Conservation (phyloP, 2,888 invertebrate genomes). For the Laothoe populi region DNA sequence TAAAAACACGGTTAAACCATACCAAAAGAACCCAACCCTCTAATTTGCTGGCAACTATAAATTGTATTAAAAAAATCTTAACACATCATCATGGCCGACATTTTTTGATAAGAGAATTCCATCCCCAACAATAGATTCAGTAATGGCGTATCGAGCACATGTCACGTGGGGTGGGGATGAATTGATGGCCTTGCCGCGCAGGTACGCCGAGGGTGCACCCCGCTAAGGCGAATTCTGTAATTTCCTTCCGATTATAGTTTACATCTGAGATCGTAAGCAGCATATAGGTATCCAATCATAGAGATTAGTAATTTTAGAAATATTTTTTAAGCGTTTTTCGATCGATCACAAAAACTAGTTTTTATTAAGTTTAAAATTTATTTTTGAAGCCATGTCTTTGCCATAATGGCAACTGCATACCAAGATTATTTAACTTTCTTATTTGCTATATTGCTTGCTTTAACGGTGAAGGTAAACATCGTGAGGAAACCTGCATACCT, state of each 20-base stretch:
- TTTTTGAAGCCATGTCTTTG: too few relatives aligned
- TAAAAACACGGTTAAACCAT: neutral
- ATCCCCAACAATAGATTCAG: constrained; percentile 28
- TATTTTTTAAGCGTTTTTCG: too few relatives aligned
- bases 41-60: too few relatives aligned
- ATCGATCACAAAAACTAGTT: too few relatives aligned
- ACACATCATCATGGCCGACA: constrained; percentile 15
- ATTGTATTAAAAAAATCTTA: constrained; percentile 1
- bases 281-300: neutral
- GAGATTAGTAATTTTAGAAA: too few relatives aligned
- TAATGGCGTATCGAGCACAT: constrained; percentile 18
- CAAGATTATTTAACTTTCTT: too few relatives aligned
- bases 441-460: too few relatives aligned
- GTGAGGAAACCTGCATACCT: too few relatives aligned
- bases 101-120: constrained; percentile 21
- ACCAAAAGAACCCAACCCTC: neutral
- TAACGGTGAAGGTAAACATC: too few relatives aligned
- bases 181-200: constrained; percentile 71
- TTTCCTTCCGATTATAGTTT: constrained; percentile 12
- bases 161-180: constrained; percentile 59
- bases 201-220: constrained; percentile 63
- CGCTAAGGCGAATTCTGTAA: constrained; percentile 51
- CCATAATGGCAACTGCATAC: too few relatives aligned
- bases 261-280: neutral
- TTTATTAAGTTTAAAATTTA: too few relatives aligned